Evolutionary conservation across 2,888 invertebrate species (phyloP).

Genomic region (Lysandra coridon): DNA sequence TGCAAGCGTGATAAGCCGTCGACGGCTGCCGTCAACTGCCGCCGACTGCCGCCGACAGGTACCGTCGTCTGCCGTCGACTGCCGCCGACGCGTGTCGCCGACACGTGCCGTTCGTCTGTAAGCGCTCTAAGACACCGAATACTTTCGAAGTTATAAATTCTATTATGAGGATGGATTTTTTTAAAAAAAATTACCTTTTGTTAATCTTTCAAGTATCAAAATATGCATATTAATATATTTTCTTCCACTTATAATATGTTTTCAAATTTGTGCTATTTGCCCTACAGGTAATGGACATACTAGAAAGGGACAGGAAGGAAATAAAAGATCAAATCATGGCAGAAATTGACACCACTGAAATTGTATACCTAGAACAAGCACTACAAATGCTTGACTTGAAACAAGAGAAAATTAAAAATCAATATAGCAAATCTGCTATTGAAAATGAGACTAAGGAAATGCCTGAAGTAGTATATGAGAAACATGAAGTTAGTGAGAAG

Average conservation of each 20-base stretch:
- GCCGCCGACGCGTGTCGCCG: no score
- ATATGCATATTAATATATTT: background rate
- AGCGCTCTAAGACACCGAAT: no score
- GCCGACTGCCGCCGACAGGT: no score
- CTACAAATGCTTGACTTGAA: constrained; percentile 83
- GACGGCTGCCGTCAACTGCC: no score
- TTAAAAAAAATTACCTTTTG: no score
- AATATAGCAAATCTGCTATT: constrained; percentile 45
- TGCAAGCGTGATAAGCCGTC: no score
- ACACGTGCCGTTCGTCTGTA: no score
- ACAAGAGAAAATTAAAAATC: constrained; percentile 57
- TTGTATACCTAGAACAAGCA: constrained; percentile 92
- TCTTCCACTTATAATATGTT: background rate
- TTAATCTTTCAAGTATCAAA: no score
- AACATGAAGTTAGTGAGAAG: constrained; percentile 56
- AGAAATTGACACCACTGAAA: constrained; percentile 89
- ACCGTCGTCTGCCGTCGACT: no score
- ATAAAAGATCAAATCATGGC: constrained; percentile 82
- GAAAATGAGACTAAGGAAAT: constrained; percentile 41
- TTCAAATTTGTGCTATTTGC: background rate
- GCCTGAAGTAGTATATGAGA: constrained; percentile 53
- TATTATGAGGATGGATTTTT: no score
- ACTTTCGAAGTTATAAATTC: no score
- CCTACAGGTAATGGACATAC: constrained; percentile 82
- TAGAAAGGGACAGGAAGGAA: constrained; percentile 86